phyloP scores from a whole-genome alignment of 2,797 vertebrate genomes.

The Alfaro cultratus region DNA sequence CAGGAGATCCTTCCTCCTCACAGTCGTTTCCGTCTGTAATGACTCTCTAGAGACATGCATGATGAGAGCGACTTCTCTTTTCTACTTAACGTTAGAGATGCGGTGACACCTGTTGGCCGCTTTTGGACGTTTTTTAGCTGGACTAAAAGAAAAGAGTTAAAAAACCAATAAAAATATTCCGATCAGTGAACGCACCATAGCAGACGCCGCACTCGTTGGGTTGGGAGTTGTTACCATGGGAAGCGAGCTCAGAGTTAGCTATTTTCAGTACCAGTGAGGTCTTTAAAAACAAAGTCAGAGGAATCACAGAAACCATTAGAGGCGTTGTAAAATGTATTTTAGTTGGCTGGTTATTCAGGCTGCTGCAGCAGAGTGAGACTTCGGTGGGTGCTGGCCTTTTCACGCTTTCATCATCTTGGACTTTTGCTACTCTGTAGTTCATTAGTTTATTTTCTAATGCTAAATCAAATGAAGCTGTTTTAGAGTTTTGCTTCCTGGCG shows the following conservation, averaged over 20 bases:
- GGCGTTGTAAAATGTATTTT: neutral
- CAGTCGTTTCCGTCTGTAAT: neutral
- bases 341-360: neutral
- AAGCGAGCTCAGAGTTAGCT: neutral
- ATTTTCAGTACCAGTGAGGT: neutral
- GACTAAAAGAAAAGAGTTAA: no score
- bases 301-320: neutral
- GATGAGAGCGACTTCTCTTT: neutral
- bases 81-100: neutral
- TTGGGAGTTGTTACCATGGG: slow-evolving; percentile 5
- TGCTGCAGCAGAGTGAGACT: neutral
- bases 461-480: neutral
- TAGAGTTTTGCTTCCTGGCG: neutral
- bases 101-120: neutral
- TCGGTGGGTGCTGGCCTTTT: neutral
- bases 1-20: neutral
- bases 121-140: no score
- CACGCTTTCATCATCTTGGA: neutral
- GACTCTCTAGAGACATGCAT: neutral
- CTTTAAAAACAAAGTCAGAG: neutral
- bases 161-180: neutral
- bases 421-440: neutral
- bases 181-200: neutral
- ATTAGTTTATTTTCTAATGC: neutral
- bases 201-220: neutral